Base-by-base conservation (phyloP, 2,888 invertebrate species). In the Mythimna ferrago region DNA sequence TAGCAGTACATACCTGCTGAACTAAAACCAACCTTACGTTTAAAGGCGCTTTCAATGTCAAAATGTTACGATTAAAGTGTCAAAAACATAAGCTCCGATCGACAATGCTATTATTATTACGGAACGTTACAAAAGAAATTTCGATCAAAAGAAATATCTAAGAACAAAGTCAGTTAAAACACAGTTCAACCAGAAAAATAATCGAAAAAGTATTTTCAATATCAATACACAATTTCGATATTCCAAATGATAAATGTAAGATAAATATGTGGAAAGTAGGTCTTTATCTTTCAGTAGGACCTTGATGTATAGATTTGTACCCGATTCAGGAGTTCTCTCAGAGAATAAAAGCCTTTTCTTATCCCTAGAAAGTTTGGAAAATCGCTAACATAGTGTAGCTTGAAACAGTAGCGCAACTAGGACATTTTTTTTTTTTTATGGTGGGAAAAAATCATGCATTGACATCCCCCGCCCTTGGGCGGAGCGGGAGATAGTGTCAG, bases 331-430 rank as follows among this genome's bases (percentile, higher is more conserved):
- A 74, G 73, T 80, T 82, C 68, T 72, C 76, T 72, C 73, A 86
- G 81, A 82, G 80, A 81, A 86, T 86, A 88, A 83, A 73, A 83
- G 71, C 81, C 67, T 53, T 63, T 61, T 58, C 71, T 78, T 86
- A 88, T 89, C 88, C 83, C 63, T 79, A 51, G 69, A 86, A 89
- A 89, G 80, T 88, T 89, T 79, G 78, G 80, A 73, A 72, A 77
- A 84, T 84, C 77, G 69, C 66, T 61, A 35, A 32, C 54, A 64
- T 19, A 66, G 64, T 60, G 16, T 19, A 21, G 0, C 1, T 41
- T 53, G 4, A 41, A 19, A 56, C 82, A 82, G 82, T 53, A 82
- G 21, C 14, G 6, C 41, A 82, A 72, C 14, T 71, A 4, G 6
- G 19, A 11, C 19, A 6, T 11, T n/a, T n/a, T n/a, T n/a, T n/a